Evolutionary conservation across 2,888 invertebrate genomes (phyloP).

Genomic region (Polylopha cassiicola): DNA sequence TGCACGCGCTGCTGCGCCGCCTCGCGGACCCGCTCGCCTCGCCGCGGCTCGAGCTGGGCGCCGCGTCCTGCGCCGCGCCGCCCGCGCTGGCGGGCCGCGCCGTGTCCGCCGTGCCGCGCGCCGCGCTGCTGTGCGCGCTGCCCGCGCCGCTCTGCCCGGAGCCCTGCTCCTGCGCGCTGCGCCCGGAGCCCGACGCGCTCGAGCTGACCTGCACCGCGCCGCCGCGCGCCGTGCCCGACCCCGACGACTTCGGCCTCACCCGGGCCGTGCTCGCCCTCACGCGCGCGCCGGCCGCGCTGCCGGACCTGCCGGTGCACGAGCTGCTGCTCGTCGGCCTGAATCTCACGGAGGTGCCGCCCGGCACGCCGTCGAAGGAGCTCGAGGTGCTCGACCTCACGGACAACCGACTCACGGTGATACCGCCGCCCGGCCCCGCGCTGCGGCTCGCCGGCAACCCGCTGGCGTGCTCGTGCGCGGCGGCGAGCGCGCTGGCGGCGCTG

Average conservation of each 20-base stretch:
- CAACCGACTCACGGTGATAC: constrained; percentile 25
- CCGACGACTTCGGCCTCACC: not conserved
- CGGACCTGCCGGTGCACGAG: constrained; percentile 11
- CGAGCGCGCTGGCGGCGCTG: constrained; percentile 20
- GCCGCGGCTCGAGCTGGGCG: constrained; percentile 4
- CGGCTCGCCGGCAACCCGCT: constrained; percentile 30
- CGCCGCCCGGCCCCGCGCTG: constrained; percentile 19
- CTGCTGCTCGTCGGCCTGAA: constrained; percentile 17
- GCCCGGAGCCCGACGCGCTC: constrained; percentile 9
- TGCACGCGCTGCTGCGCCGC: constrained; percentile 30
- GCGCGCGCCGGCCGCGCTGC: constrained; percentile 7
- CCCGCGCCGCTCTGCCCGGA: constrained; percentile 17
- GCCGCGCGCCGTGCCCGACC: constrained; percentile 4
- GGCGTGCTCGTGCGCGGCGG: constrained; percentile 24
- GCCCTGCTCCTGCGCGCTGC: constrained; percentile 20
- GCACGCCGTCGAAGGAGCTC: constrained; percentile 23
- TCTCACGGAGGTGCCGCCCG: constrained; percentile 20
- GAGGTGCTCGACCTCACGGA: constrained; percentile 27
- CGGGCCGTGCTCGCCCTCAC: constrained; percentile 16
- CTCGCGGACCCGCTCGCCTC: constrained; percentile 6
- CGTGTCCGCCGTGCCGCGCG: constrained; percentile 25
- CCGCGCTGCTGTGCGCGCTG: constrained; percentile 21
- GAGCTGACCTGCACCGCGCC: constrained; percentile 7
- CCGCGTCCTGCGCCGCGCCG: constrained; percentile 16
- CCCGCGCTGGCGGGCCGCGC: constrained; percentile 20